Evolutionary conservation across 2,888 invertebrate genomes (phyloP).

Genomic region (Conops quadrifasciatus): DNA sequence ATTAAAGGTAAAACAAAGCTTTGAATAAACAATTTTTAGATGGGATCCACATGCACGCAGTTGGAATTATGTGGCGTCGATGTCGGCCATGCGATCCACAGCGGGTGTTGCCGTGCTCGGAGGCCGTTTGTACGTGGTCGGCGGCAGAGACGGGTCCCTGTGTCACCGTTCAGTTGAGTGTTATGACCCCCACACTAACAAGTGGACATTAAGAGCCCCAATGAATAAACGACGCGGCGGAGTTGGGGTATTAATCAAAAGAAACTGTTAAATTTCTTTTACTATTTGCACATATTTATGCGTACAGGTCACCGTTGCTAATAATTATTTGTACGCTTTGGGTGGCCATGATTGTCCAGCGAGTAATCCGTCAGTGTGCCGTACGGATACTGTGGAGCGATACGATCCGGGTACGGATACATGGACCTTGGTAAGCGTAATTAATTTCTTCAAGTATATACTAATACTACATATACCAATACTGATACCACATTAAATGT

Average conservation of each 20-base stretch:
- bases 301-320: conserved; percentile 76
- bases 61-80: conserved; percentile 91
- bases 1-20: not conserved
- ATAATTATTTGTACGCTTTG: conserved; percentile 88
- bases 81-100: conserved; percentile 85
- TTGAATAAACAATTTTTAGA: conserved; percentile 60
- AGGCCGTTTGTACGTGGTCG: conserved; percentile 87
- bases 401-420: conserved; percentile 81
- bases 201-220: conserved; percentile 85
- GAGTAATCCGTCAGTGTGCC: conserved; percentile 80
- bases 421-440: conserved; percentile 75
- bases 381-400: conserved; percentile 91
- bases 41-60: conserved; percentile 89
- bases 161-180: conserved; percentile 91
- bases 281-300: conserved; percentile 10
- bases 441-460: no score
- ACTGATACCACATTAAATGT: no score
- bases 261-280: not conserved
- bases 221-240: conserved; percentile 89
- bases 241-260: conserved; percentile 74
- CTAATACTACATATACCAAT: no score
- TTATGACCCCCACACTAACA: conserved; percentile 77
- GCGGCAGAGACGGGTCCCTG: conserved; percentile 90
- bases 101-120: conserved; percentile 90
- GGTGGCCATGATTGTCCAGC: conserved; percentile 95